Percentiles rank a stretch among this genome's conserved stretches.
Conservation (phyloP, 2,113 vertebrate species). For the Cynopterus brachyotis region DNA sequence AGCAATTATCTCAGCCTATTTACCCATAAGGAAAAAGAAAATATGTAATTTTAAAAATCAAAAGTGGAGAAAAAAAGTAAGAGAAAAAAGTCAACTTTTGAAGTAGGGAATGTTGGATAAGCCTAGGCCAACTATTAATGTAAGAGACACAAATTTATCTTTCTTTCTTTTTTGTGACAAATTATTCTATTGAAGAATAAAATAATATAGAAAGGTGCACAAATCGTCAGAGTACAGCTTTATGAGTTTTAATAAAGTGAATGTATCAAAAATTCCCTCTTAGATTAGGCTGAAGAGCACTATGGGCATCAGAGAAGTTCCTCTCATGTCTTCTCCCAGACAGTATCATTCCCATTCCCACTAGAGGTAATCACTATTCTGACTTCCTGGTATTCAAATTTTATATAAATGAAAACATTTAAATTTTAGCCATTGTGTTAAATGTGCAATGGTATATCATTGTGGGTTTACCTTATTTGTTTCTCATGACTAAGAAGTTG, state of each 20-base stretch:
- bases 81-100: neutral
- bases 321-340: neutral
- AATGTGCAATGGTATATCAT: neutral
- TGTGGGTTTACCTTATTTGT: neutral
- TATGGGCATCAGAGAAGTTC: neutral
- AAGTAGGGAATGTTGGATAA: neutral
- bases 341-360: neutral
- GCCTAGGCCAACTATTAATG: neutral
- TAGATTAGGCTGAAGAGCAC: neutral
- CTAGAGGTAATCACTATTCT: neutral
- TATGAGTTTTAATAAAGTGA: neutral
- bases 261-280: neutral
- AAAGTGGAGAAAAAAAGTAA: neutral
- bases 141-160: neutral
- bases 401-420: neutral
- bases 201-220: neutral
- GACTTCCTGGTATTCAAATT: neutral
- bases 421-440: neutral
- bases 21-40: neutral
- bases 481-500: neutral
- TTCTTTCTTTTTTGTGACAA: neutral
- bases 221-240: neutral
- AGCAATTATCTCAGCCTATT: neutral
- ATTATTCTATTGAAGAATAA: neutral
- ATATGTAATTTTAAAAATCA: neutral